Evolutionary conservation across 2,797 vertebrate genomes (phyloP), one percentile per base, ranked within the genome.

Genomic region (Crax fasciolata): DNA sequence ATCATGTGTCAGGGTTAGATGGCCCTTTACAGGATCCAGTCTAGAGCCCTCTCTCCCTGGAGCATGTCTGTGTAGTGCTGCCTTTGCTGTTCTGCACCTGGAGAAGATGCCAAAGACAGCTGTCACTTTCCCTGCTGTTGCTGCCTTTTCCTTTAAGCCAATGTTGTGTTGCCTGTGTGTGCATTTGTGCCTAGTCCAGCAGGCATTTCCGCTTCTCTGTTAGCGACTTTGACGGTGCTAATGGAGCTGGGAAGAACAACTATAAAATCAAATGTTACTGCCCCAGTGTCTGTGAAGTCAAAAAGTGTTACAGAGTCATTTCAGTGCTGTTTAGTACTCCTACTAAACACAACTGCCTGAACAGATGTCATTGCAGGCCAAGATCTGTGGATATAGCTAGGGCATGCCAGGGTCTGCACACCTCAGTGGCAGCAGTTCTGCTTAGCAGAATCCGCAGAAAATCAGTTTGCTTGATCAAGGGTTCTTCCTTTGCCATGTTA

Each of bases 41-140:
- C 13, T 3, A 4, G 13, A 20, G 52, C 10, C 5, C 28, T 74
- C 30, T 41, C 11, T 19, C 6, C 32, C 4, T 0, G 9, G 4
- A 39, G 41, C 1, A 4, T 0, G 0, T 74, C 4, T 38, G n/a
- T 25, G 13, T 43, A 27, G 19, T 16, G 27, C 49, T 80, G 70
- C 72, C 57, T 67, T 39, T 0, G 0, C 27, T 61, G 19, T 57
- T 19, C 30, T 63, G 61, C 52, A 61, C 48, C 66, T 89, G 77
- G 2, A 1, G 62, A 39, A 84, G 16, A 39, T 0, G 3, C 25
- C 0, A 2, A 46, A 5, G 18, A 39, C 35, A 0, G 0, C 9
- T 48, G 0, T 11, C 63, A 24, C 41, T 68, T 80, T 84, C 57
- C 54, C 46, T 44, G 23, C 46, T 44, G 14, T 25, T 35, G 18